Percentiles rank a stretch among this genome's conserved stretches.
phyloP scores from a whole-genome alignment of 1,140 invertebrate species.

The Drosophila littoralis region DNA sequence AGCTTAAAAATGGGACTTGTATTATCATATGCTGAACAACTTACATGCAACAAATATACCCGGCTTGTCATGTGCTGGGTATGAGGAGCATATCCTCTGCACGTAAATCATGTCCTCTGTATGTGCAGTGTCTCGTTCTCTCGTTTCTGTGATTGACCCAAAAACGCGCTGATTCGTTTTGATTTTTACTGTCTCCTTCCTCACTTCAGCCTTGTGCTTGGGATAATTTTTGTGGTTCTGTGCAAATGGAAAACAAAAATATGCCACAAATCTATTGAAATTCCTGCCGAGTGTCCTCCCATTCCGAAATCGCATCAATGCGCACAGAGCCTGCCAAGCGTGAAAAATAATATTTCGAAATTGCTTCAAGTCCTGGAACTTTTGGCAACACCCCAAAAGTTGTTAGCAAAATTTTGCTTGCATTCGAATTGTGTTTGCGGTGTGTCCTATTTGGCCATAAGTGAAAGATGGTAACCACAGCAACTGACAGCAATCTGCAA shows the following conservation, averaged over 20 bases:
- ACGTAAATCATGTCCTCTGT: constrained; percentile 62
- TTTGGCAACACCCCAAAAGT: constrained; percentile 5
- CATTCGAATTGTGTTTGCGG: neutral
- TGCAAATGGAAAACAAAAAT: constrained; percentile 76
- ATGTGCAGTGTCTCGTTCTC: constrained; percentile 13
- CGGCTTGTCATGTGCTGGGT: neutral
- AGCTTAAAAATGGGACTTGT: no score
- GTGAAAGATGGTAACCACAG: constrained; percentile 3
- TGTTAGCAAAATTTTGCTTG: neutral
- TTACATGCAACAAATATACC: neutral
- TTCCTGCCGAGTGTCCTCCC: constrained; percentile 12
- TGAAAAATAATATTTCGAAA: constrained; percentile 28
- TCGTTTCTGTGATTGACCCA: constrained; percentile 70
- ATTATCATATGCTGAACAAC: no score
- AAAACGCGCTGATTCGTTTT: constrained; percentile 79
- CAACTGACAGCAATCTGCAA: constrained; percentile 25
- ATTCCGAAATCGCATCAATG: neutral
- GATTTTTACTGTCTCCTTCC: constrained; percentile 62
- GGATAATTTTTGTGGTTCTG: constrained; percentile 19
- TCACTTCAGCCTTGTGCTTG: neutral
- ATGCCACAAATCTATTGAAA: constrained; percentile 50
- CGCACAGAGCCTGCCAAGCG: neutral
- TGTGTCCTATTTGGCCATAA: constrained; percentile 1
- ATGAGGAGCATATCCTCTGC: constrained; percentile 49
- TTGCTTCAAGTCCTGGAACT: constrained; percentile 30